Evolutionary conservation across 2,797 vertebrate genomes (phyloP), one percentile per base, ranked within the genome.

Genomic region (Cirrhinus molitorella): DNA sequence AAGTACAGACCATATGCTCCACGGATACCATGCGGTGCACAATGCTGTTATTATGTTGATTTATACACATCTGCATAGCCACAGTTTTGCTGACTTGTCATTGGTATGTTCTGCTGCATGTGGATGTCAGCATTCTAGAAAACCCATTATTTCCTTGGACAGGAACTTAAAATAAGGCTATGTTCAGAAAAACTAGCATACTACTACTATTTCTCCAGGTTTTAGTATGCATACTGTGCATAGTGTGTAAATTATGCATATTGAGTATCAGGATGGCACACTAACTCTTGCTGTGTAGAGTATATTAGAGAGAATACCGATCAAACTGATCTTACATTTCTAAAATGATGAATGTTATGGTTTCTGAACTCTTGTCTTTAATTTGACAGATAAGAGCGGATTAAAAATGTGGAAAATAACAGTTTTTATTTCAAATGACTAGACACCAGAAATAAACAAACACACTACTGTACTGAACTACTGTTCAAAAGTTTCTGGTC

Each of bases 41-140:
- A 71, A 81, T 82, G 59, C 71, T 16, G 61, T 66, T 65, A 83
- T 81, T 81, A 70, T 71, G 37, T 59, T 70, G 66, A 73, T 72
- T 72, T 61, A 81, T 63, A 85, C 87, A 89, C 84, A 91, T 72
- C 86, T 83, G 74, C 55, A 83, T 83, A 87, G 61, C 86, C 85
- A 31, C 19, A 34, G 25, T 31, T 61, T 19, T 81, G 53, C 79
- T 72, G 53, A 81, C 53, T 45, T 61, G 12, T 72, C 55, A 45
- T n/a, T 40, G 45, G 19, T 67, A 49, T 47, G 5, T 67, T 53
- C 63, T 51, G 77, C 47, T 51, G 28, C 2, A 51, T 65, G 78
- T 55, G 65, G 31, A 80, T n/a, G 79, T 71, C 66, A 59, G 66
- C 79, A 31, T 47, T 68, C 25, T 72, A 59, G 16, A 57, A 81